phyloP scores from a whole-genome alignment of 2,797 vertebrate genomes.

The Crocodylus rhombifer region DNA sequence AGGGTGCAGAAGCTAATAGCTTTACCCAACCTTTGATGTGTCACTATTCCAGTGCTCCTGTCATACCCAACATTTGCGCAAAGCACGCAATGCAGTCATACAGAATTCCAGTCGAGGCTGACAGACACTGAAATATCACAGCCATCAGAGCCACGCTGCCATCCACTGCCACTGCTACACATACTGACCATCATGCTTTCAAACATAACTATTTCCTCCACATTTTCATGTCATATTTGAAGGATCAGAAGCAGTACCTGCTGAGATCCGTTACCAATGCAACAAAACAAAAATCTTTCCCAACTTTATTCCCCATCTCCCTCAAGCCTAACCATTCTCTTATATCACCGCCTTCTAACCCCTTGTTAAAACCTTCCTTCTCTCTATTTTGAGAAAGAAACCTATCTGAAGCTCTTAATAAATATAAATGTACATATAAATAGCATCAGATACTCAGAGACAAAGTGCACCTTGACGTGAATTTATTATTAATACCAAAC shows the following conservation, averaged over 20 bases:
- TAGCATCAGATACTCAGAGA: conserved; percentile 4
- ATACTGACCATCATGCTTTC: not conserved
- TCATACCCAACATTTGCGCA: not conserved
- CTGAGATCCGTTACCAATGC: not conserved
- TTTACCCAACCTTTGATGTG: not conserved
- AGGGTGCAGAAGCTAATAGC: not conserved
- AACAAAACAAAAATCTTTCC: not conserved
- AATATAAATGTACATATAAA: conserved; percentile 29
- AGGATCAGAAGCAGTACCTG: not conserved
- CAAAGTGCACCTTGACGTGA: not conserved
- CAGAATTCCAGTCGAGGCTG: not conserved
- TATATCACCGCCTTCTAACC: not conserved
- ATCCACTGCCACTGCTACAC: fast-evolving
- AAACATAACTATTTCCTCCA: not conserved
- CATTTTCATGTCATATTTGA: fast-evolving
- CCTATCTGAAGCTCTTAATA: not conserved
- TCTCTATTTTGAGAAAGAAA: not conserved
- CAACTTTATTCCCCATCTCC: not conserved
- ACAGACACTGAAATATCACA: not conserved
- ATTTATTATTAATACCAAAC: conserved; percentile 34
- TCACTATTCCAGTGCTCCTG: not conserved
- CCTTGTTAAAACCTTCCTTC: not conserved
- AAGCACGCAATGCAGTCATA: not conserved
- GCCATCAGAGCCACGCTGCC: not conserved
- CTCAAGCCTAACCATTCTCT: not conserved